Evolutionary conservation across 2,113 vertebrate genomes (phyloP).

Genomic region (Oxyura jamaicensis): DNA sequence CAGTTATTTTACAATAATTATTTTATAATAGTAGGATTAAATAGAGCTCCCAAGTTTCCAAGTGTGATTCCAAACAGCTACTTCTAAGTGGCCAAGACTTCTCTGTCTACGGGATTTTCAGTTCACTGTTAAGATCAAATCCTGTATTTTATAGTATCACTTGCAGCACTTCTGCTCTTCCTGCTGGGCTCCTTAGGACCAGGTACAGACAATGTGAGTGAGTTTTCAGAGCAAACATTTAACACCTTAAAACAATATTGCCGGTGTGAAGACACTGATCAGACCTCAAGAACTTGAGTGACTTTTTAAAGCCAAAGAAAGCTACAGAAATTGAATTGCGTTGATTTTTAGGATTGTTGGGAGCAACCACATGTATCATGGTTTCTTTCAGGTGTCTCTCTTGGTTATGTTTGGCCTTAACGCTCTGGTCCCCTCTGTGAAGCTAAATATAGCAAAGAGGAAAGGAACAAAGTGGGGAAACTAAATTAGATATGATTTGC

Average conservation of each 20-base stretch:
- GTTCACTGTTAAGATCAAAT: background rate
- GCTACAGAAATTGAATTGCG: background rate
- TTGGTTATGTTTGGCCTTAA: background rate
- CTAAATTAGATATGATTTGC: background rate
- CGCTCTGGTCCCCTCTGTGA: background rate
- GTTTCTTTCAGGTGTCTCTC: background rate
- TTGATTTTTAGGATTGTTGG: background rate
- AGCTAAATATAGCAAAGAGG: background rate
- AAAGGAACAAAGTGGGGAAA: background rate
- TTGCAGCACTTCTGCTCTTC: background rate
- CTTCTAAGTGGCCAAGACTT: background rate
- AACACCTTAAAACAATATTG: background rate
- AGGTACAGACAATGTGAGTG: background rate
- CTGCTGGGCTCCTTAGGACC: background rate
- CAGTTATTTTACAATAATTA: background rate
- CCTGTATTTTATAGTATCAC: background rate
- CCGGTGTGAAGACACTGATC: background rate
- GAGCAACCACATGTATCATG: background rate
- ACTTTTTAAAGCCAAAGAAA: background rate
- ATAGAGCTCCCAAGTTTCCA: background rate
- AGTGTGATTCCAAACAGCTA: background rate
- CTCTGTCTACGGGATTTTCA: background rate
- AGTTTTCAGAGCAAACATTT: background rate
- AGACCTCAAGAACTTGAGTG: background rate
- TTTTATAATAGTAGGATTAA: background rate